Conservation (phyloP, 2,113 vertebrate species). For the Choloepus hoffmanni region DNA sequence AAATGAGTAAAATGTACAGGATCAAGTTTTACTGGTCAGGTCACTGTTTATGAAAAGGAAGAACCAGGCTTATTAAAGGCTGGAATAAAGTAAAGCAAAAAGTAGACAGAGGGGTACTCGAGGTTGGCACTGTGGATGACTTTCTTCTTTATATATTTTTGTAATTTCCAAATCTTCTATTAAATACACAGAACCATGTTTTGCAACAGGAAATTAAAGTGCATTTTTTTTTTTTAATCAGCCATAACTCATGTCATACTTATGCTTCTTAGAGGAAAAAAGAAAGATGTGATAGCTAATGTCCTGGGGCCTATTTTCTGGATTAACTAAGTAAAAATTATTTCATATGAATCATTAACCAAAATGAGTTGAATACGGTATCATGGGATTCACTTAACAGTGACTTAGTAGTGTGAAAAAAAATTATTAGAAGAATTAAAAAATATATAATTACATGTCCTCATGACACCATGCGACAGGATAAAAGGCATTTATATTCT, state of each 20-base stretch:
- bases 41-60: not conserved
- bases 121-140: not conserved
- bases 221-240: not conserved
- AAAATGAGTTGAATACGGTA: slow-evolving; percentile 13
- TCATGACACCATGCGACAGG: not conserved
- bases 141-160: not conserved
- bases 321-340: slow-evolving; percentile 10
- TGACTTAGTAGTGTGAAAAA: not conserved
- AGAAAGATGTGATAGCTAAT: not conserved
- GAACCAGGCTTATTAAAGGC: not conserved
- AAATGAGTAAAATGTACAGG: not conserved
- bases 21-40: not conserved
- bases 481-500: not conserved
- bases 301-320: not conserved
- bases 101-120: not conserved
- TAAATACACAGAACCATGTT: not conserved
- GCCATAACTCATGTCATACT: not conserved
- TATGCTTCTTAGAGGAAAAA: slow-evolving; percentile 22
- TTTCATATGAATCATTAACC: slow-evolving; percentile 30
- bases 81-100: slow-evolving; percentile 36
- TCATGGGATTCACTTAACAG: not conserved
- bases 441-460: not conserved
- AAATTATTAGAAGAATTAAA: not conserved
- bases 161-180: not conserved
- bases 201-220: not conserved